Evolutionary conservation across 2,113 vertebrate species (phyloP), one percentile per base, ranked within the genome.

Genomic region (Nannobrachium achirus): DNA sequence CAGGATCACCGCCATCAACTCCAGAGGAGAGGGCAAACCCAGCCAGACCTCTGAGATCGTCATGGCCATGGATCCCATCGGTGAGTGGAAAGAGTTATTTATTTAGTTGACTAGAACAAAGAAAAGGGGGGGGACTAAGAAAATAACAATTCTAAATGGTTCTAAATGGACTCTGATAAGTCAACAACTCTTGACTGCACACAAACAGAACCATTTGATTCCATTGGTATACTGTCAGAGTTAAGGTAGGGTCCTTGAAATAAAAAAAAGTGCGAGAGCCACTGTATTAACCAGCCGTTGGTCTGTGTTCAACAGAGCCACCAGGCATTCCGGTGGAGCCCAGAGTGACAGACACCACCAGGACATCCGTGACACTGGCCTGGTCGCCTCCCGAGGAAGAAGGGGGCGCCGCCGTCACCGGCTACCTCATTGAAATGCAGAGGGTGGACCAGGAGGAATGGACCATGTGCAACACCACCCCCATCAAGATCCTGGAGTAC

Each of bases 351-450:
- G 98, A 99, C 87, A 95, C 93, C 73, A 98, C 98, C 86, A 95
- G 98, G 83, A 97, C 96, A 61, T 99, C 98, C 1, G 96, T 99
- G 10, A 95, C 97, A 61, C 86, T 99, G 80, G 98, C 97, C 78
- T 99, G 98, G 98, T 93, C 92, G 72, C 91, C 95, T 14, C 98
- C 98, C 71, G 96, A 96, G 88, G 96, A 98, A 61, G 96, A 98
- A 91, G 98, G 98, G 63, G 98, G 98, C 55, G 94, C 97, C 72
- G 89, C 94, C 76, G 91, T 99, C 77, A 96, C 91, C 46, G 98
- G 98, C 20, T 99, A 99, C 83, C 90, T 98, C 20, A 95, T 99
- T 65, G 97, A 99, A 91, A 99, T 99, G 98, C 98, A 99, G 85
- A 99, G 98, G 84, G 92, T 97, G 71, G 98, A 99, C 89, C 98